phyloP scores from a whole-genome alignment of 2,113 vertebrate species.

The Pachyramphus minor region DNA sequence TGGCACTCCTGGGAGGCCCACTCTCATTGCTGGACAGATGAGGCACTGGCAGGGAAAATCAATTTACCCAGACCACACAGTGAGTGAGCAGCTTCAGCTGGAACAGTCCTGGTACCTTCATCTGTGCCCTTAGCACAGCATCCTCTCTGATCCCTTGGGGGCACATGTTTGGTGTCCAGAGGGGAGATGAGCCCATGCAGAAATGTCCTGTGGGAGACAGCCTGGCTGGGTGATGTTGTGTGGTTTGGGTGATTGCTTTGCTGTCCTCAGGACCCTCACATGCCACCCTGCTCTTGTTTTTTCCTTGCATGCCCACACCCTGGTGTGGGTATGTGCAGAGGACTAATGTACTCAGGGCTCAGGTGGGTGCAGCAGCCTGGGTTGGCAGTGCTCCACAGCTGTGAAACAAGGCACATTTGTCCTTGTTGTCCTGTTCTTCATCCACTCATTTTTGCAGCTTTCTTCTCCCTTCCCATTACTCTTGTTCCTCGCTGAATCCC shows the following conservation, averaged over 20 bases:
- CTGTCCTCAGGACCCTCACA: neutral
- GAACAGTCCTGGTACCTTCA: neutral
- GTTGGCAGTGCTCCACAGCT: neutral
- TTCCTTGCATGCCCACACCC: too few species aligned
- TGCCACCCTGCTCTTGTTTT: neutral
- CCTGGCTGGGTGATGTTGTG: neutral
- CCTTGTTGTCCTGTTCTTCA: neutral
- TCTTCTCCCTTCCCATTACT: neutral
- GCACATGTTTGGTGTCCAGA: rapidly evolving
- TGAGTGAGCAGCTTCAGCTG: neutral
- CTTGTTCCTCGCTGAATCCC: neutral
- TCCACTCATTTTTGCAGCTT: neutral
- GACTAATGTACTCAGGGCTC: neutral
- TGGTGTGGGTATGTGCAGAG: neutral
- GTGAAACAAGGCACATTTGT: neutral
- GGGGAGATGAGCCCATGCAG: neutral
- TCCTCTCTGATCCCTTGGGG: rapidly evolving
- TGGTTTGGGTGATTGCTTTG: neutral
- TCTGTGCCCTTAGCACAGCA: neutral
- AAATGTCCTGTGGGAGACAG: neutral
- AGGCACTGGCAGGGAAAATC: neutral
- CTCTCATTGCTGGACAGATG: neutral
- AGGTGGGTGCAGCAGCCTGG: neutral
- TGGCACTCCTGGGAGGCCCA: neutral
- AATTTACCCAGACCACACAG: neutral